Base-by-base conservation (phyloP, 2,888 invertebrate genomes). In the Scaptomyza tumidula region DNA sequence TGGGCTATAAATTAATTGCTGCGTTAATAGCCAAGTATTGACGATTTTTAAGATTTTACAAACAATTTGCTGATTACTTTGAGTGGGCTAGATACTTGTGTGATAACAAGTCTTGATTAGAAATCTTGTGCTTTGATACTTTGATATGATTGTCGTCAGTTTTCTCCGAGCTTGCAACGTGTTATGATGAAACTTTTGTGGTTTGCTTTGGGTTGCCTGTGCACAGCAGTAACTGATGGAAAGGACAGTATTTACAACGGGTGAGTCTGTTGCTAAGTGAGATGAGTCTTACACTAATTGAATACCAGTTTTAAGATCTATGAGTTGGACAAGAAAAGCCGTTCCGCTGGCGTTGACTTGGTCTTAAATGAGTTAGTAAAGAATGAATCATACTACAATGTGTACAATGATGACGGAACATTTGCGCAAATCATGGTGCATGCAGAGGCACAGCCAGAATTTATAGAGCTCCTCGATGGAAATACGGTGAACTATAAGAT, bases 261-360 rank as follows among this genome's bases (percentile, higher is more conserved):
- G 84, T 85, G 37, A 66, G 80, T 60, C 5, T 24, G 0, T 9
- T 0, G 9, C 4, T 16, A 16, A 10, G 39, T 41, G 13, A 7
- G 3, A 11, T 13, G 1, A n/a, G 29, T 19, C 3, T 2, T 4
- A 7, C 16, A 4, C 29, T 59, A 37, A 59, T 27, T 10, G 0
- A 4, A 2, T 0, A 6, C 41, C 49, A 90, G 90, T 1, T 90
- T 71, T 48, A 90, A 90, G 71, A 61, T 90, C 31, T 91, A 89
- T 48, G 78, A 90, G 24, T 41, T 89, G 6, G 6, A 43, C 0
- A 24, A 62, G 2, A 50, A 61, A 3, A 54, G 63, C 2, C 63
- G 65, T 1, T 62, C 67, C 5, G 14, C 19, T 37, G 73, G 6
- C n/a, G 54, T 24, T 10, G 48, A 45, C 5, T 27, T 44, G 1